Percentiles rank a stretch among this genome's conserved stretches.
Evolutionary conservation across 2,797 vertebrate species (phyloP).

Genomic region (Ceryle rudis): DNA sequence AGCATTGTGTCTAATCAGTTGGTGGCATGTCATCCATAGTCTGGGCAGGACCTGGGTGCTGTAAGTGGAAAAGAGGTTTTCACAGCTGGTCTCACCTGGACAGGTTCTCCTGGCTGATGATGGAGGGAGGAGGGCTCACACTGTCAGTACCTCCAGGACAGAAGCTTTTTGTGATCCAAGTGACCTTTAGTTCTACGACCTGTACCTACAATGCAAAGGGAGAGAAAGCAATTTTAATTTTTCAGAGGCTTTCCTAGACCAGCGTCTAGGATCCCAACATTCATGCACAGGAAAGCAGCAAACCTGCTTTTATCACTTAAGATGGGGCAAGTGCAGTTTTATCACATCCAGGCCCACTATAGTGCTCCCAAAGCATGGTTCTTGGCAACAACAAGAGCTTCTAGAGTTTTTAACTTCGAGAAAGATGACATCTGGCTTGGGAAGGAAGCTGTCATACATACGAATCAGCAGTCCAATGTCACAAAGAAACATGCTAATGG

Average conservation of each 20-base stretch:
- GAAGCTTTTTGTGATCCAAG: conserved; percentile 98
- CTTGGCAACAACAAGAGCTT: not conserved
- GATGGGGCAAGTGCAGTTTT: not conserved
- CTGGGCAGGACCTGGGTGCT: not conserved
- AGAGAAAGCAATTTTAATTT: not conserved
- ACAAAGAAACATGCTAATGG: conserved; percentile 1
- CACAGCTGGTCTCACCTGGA: conserved; percentile 84
- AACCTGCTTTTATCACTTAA: not conserved
- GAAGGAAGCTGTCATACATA: not conserved
- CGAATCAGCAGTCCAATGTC: not conserved
- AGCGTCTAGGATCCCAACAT: not conserved
- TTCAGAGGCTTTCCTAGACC: not conserved
- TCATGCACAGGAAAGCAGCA: not conserved
- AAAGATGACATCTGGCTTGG: not conserved
- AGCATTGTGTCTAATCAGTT: not conserved
- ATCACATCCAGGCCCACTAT: not conserved
- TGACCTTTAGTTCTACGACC: conserved; percentile 94
- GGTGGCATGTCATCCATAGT: not conserved
- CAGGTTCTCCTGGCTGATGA: conserved; percentile 93
- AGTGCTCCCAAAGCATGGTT: not conserved
- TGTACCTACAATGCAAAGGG: conserved; percentile 83
- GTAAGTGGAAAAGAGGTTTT: not conserved
- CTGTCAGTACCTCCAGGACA: conserved; percentile 95
- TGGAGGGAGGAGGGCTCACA: conserved; percentile 91
- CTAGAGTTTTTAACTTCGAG: not conserved